Conservation (phyloP, 2,113 vertebrate genomes). For the Gallinago paraguaiae region DNA sequence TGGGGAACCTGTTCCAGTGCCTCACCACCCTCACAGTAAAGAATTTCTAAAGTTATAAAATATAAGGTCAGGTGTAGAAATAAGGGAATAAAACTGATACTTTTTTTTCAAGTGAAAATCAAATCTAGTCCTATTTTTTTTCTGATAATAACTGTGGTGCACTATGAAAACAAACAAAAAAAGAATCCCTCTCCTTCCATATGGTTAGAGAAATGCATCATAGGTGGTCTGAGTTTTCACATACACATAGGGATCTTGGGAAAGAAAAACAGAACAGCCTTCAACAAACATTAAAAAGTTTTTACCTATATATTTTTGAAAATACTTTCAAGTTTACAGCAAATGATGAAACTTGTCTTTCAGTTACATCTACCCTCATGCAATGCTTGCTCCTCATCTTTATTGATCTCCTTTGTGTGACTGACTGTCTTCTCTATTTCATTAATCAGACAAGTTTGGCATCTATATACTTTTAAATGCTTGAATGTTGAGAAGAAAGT, state of each 20-base stretch:
- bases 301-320: background rate
- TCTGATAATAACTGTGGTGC: background rate
- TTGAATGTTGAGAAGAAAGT: background rate
- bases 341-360: background rate
- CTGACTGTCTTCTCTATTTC: background rate
- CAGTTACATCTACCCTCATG: background rate
- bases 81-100: background rate
- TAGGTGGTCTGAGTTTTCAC: background rate
- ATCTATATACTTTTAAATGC: background rate
- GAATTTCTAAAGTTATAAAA: background rate
- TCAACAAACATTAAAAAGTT: background rate
- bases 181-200: background rate
- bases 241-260: background rate
- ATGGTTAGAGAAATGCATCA: background rate
- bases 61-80: background rate
- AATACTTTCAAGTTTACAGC: background rate
- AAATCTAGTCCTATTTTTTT: background rate
- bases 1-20: background rate
- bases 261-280: background rate
- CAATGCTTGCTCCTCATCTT: background rate
- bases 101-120: background rate
- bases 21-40: background rate
- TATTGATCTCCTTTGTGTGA: background rate
- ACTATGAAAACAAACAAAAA: background rate
- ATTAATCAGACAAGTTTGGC: background rate